A percentile compares a stretch with the other conserved stretches of the same genome.
These are phyloP conservation scores for Ammodytes marinus DNA, from an alignment of 2,113 vertebrate species.

Conservation along the genomic window DNA sequence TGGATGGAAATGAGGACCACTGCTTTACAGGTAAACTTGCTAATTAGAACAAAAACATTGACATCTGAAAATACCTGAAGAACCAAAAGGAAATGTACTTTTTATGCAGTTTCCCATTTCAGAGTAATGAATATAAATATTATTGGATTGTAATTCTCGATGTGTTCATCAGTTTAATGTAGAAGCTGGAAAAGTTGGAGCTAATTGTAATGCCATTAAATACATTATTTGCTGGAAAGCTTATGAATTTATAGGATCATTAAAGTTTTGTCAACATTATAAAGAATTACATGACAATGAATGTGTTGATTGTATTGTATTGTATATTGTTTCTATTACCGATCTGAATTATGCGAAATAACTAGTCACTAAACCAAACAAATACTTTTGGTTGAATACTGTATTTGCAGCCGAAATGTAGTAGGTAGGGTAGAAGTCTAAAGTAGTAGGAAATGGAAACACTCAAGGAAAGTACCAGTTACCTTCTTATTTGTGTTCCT, in stretches of 20 bases:
- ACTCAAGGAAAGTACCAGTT: background rate
- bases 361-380: background rate
- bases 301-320: too few relatives aligned
- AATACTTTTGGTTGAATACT: too few relatives aligned
- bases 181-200: background rate
- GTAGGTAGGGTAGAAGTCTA: background rate
- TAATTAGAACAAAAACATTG: background rate
- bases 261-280: too few relatives aligned
- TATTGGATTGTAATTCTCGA: background rate
- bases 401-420: background rate
- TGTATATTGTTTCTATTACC: too few relatives aligned
- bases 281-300: too few relatives aligned
- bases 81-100: background rate
- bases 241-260: too few relatives aligned
- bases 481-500: too few relatives aligned
- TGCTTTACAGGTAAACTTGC: conserved; percentile 56
- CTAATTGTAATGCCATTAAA: too few relatives aligned
- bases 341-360: background rate
- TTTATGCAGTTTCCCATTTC: background rate
- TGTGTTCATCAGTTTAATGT: background rate
- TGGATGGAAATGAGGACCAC: conserved; percentile 48
- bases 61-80: background rate
- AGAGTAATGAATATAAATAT: background rate
- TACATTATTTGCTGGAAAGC: too few relatives aligned
- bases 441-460: background rate